These are phyloP conservation scores for Taurulus bubalis DNA, from an alignment of 2,113 vertebrate genomes.

Conservation along the genomic window DNA sequence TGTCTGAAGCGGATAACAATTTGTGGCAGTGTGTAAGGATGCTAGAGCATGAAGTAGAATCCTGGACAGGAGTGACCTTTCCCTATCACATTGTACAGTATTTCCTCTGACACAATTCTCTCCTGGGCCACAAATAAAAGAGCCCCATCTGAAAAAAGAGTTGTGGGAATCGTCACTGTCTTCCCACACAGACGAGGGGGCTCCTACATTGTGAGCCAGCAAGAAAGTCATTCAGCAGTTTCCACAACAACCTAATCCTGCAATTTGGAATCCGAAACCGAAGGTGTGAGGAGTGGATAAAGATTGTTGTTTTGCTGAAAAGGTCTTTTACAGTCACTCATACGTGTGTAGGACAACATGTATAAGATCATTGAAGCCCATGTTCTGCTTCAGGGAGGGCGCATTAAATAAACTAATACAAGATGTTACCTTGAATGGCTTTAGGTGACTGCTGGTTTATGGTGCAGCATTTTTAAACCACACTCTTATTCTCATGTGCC, in stretches of 20 bases:
- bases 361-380: background rate
- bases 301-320: conserved; percentile 16
- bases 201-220: conserved; percentile 49
- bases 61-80: conserved; percentile 69
- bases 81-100: conserved; percentile 56
- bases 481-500: background rate
- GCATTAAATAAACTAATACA: conserved; percentile 12
- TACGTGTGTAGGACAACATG: conserved; percentile 4
- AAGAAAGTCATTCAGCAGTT: conserved; percentile 58
- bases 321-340: background rate
- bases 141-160: conserved; percentile 70
- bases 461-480: conserved; percentile 7
- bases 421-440: background rate
- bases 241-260: conserved; percentile 59
- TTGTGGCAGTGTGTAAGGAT: conserved; percentile 44
- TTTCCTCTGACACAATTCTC: conserved; percentile 45
- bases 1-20: conserved; percentile 26
- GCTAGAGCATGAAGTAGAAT: conserved; percentile 60
- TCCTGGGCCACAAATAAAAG: conserved; percentile 62
- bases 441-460: background rate
- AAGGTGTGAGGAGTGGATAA: conserved; percentile 10
- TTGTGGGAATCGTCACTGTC: conserved; percentile 64
- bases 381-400: background rate
- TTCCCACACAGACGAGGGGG: conserved; percentile 40
- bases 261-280: conserved; percentile 44